Percentiles rank a stretch among this genome's conserved stretches.
Conservation (phyloP, 1,140 invertebrate genomes). For the Pogonomyrmex barbatus region DNA sequence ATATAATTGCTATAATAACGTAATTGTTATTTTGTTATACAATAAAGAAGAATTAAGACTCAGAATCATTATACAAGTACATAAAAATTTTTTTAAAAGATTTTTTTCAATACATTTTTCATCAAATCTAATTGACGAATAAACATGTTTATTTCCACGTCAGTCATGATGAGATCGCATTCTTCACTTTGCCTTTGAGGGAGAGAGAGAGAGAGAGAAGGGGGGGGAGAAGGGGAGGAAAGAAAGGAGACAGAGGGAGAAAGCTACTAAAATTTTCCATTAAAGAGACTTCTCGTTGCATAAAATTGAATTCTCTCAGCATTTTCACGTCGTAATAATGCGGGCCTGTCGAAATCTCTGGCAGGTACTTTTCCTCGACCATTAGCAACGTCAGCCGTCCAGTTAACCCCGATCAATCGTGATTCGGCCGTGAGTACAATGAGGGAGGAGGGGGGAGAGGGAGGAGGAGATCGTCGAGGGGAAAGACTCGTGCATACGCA, state of each 20-base stretch:
- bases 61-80: background rate
- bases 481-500: background rate
- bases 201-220: background rate
- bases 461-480: background rate
- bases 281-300: too few relatives aligned
- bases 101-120: background rate
- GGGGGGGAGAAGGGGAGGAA: too few relatives aligned
- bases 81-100: background rate
- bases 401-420: slow-evolving; percentile 20
- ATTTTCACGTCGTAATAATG: background rate
- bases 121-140: background rate
- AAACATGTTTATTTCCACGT: background rate
- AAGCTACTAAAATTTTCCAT: background rate
- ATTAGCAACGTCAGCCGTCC: slow-evolving; percentile 2
- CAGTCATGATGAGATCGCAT: background rate
- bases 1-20: too few relatives aligned
- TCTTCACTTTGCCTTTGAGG: background rate
- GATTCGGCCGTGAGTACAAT: background rate
- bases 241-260: too few relatives aligned
- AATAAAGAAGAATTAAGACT: background rate
- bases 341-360: background rate
- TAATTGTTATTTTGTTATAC: too few relatives aligned
- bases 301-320: background rate
- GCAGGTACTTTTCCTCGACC: slow-evolving; percentile 15
- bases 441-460: too few relatives aligned